These are phyloP conservation scores for Laterallus jamaicensis DNA, from an alignment of 2,113 vertebrate genomes.

Conservation along the genomic window DNA sequence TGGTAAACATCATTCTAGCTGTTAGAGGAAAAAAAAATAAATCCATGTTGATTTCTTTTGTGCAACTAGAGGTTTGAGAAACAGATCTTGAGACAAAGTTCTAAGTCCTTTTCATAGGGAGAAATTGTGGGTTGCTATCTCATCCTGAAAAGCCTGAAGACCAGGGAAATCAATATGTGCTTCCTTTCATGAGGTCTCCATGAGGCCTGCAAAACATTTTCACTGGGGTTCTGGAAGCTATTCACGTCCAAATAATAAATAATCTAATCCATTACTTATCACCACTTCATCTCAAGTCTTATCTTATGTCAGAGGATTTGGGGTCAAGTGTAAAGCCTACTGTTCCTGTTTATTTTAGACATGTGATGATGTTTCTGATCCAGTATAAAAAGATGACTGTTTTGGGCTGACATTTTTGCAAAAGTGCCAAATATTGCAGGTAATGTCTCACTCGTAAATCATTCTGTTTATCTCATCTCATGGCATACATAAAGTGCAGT, in stretches of 20 bases:
- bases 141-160: background rate
- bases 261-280: background rate
- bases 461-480: background rate
- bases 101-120: background rate
- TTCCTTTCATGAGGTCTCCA: background rate
- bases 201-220: background rate
- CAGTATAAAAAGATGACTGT: background rate
- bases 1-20: background rate
- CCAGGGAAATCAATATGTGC: background rate
- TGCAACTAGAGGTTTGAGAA: background rate
- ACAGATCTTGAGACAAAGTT: background rate
- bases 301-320: background rate
- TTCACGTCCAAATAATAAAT: background rate
- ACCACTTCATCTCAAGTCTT: background rate
- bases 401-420: background rate
- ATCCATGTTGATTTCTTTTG: background rate
- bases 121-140: background rate
- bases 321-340: background rate
- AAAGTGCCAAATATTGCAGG: accelerated
- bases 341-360: background rate
- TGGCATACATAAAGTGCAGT: background rate
- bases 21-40: background rate
- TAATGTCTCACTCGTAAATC: background rate
- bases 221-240: background rate
- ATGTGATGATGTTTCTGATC: background rate